Conservation (phyloP, 2,888 invertebrate genomes). For the Agonopterix subpropinquella region DNA sequence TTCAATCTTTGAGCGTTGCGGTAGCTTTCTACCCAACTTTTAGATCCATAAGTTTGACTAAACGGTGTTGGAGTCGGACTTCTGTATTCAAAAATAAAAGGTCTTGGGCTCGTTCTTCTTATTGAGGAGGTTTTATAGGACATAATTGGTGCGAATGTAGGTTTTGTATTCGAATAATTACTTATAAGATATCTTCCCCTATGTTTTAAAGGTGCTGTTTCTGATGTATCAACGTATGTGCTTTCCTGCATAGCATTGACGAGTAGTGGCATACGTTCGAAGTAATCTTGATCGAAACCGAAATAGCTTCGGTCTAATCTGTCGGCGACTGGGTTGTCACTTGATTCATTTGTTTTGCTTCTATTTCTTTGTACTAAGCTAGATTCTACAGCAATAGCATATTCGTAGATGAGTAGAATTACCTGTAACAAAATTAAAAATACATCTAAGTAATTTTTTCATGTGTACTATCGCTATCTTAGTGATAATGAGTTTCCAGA, state of each 20-base stretch:
- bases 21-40: slow-evolving; percentile 59
- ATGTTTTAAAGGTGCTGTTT: slow-evolving; percentile 23
- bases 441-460: background rate
- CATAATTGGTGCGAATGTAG: slow-evolving; percentile 11
- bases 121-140: slow-evolving; percentile 27
- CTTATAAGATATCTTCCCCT: slow-evolving; percentile 19
- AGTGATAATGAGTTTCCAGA: no score
- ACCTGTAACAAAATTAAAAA: slow-evolving; percentile 44
- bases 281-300: slow-evolving; percentile 66
- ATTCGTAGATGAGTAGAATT: slow-evolving; percentile 71
- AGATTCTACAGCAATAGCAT: slow-evolving; percentile 66
- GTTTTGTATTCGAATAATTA: slow-evolving; percentile 17
- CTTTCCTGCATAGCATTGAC: slow-evolving; percentile 67
- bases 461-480: background rate
- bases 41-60: slow-evolving; percentile 50
- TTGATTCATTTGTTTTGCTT: slow-evolving; percentile 22
- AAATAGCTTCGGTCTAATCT: slow-evolving; percentile 57
- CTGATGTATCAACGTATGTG: slow-evolving; percentile 43
- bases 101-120: slow-evolving; percentile 65
- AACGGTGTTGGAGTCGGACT: slow-evolving; percentile 58
- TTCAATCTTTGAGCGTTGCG: slow-evolving; percentile 60
- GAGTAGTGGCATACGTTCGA: slow-evolving; percentile 63
- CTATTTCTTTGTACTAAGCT: slow-evolving; percentile 53
- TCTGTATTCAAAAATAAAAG: slow-evolving; percentile 64
- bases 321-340: slow-evolving; percentile 52